These are phyloP conservation scores for Ophiothrix spiculata DNA, from an alignment of 35 echinoderm and acorn worm species.

Conservation along the genomic window DNA sequence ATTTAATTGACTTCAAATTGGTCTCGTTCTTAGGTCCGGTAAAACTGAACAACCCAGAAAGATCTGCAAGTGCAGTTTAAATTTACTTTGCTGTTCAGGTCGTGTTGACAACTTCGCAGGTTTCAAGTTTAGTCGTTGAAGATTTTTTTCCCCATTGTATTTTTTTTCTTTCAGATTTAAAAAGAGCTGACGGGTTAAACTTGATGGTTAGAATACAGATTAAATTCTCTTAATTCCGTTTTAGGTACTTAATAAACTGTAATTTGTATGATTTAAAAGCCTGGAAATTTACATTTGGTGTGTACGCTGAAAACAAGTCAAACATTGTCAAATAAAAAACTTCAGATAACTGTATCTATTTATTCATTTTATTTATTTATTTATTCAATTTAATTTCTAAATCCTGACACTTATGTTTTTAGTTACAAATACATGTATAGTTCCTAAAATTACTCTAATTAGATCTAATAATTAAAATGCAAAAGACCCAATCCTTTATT, in stretches of 20 bases:
- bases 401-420: neutral
- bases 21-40: conserved; percentile 6
- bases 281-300: neutral
- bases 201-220: conserved; percentile 4
- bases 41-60: conserved; percentile 12
- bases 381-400: neutral
- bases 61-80: neutral
- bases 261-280: no score
- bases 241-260: neutral
- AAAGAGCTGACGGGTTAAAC: neutral
- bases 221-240: conserved; percentile 4
- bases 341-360: neutral
- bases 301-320: neutral
- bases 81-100: conserved; percentile 4
- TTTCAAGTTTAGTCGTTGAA: neutral
- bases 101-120: neutral
- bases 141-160: neutral
- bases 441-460: no score
- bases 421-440: no score
- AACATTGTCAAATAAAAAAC: neutral
- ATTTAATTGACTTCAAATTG: conserved; percentile 16
- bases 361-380: neutral
- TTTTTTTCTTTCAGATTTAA: neutral
- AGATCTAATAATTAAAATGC: no score
- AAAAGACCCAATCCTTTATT: no score